phyloP scores from a whole-genome alignment of 2,888 invertebrate species.

The Cataglyphis cursor region DNA sequence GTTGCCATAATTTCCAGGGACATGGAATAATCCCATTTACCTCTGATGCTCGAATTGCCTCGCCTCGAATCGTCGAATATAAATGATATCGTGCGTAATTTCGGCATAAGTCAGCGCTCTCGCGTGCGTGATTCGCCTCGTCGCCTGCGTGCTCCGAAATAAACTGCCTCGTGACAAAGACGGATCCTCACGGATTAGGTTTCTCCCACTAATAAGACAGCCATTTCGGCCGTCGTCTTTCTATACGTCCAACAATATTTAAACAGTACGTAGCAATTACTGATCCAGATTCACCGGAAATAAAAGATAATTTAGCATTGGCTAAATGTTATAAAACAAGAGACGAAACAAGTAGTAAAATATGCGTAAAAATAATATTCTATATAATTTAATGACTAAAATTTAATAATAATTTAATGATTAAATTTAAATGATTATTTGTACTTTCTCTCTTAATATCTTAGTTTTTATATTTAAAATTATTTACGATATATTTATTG shows the following conservation, averaged over 20 bases:
- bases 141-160: conserved; percentile 54
- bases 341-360: neutral
- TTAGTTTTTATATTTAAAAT: neutral
- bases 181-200: conserved; percentile 46
- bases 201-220: conserved; percentile 26
- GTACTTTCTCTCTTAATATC: neutral
- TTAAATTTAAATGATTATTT: too few species aligned
- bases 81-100: conserved; percentile 58
- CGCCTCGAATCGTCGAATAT: conserved; percentile 49
- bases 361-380: neutral
- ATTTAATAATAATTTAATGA: too few species aligned
- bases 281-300: neutral
- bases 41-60: conserved; percentile 52
- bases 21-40: conserved; percentile 79
- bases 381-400: neutral
- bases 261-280: neutral
- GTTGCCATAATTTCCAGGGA: conserved; percentile 72
- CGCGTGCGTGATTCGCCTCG: conserved; percentile 70
- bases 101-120: conserved; percentile 51
- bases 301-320: neutral
- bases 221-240: neutral
- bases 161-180: conserved; percentile 64
- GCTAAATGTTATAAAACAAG: neutral
- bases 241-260: neutral
- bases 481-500: neutral